Evolutionary conservation across 2,888 invertebrate species (phyloP).

Genomic region (Yponomeuta evonymella): DNA sequence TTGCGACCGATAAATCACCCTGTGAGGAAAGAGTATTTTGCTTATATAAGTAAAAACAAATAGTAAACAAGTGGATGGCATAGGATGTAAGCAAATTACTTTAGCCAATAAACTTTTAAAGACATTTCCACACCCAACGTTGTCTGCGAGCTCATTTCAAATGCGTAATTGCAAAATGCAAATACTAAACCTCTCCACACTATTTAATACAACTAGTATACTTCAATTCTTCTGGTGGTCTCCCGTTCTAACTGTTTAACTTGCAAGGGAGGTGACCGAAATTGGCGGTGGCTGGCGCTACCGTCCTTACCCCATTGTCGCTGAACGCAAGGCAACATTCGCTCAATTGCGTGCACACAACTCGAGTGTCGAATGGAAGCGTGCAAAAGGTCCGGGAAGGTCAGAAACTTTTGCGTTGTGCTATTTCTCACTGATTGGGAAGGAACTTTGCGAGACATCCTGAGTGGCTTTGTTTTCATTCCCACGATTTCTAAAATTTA

Average conservation of each 20-base stretch:
- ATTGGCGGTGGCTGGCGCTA: neutral
- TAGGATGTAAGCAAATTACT: no score
- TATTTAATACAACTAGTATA: neutral
- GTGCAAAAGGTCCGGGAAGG: no score
- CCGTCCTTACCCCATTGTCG: neutral
- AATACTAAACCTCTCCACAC: neutral
- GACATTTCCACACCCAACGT: neutral
- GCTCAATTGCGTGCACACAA: slow-evolving; percentile 52
- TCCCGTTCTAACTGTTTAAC: neutral
- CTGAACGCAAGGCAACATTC: slow-evolving; percentile 40
- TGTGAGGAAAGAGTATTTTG: no score
- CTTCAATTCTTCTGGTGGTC: neutral
- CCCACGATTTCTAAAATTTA: no score
- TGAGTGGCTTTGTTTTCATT: no score
- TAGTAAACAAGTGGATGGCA: no score
- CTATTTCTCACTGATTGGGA: no score
- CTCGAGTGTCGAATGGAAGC: slow-evolving; percentile 27
- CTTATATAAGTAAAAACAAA: no score
- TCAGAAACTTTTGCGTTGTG: no score
- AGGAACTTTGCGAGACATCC: no score
- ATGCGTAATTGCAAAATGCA: slow-evolving; percentile 14
- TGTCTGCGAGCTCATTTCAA: neutral
- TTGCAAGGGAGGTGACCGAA: neutral
- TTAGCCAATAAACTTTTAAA: no score
- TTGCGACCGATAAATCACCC: no score